Evolutionary conservation across 2,113 vertebrate genomes (phyloP).

Genomic region (Panurus biarmicus): DNA sequence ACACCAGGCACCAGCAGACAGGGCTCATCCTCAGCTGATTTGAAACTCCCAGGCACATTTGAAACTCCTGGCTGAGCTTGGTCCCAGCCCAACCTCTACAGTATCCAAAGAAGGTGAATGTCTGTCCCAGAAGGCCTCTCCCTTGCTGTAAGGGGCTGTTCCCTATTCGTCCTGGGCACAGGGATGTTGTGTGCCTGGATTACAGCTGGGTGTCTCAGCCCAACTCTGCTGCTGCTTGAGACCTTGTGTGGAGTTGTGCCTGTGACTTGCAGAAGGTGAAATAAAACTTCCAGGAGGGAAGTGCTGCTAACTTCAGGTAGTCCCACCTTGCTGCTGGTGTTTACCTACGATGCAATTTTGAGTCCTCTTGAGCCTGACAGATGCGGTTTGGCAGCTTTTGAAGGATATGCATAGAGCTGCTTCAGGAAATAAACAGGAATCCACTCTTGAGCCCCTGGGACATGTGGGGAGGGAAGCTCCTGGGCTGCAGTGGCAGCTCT

Average conservation of each 20-base stretch:
- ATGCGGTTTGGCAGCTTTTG: constrained; percentile 2
- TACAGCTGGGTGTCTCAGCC: not conserved
- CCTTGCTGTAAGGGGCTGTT: not conserved
- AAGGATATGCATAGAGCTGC: constrained; percentile 19
- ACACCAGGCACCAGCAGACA: not conserved
- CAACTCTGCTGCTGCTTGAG: rapidly evolving
- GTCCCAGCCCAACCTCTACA: not conserved
- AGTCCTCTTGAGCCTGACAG: not conserved
- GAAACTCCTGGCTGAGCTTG: not conserved
- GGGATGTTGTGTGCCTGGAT: not conserved
- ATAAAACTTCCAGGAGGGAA: not conserved
- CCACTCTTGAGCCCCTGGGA: not conserved
- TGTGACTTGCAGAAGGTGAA: not conserved
- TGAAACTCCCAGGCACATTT: not conserved
- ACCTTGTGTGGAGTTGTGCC: not conserved
- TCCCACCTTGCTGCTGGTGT: not conserved
- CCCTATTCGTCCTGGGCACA: rapidly evolving
- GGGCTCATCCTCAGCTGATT: not conserved
- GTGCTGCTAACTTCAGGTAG: not conserved
- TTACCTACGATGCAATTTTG: not conserved
- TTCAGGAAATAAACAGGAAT: constrained; percentile 50
- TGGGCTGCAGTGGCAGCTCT: not conserved
- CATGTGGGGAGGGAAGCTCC: not conserved
- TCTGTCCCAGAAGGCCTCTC: not conserved
- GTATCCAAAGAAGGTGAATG: not conserved